These are phyloP conservation scores for Calypte anna DNA, from an alignment of 2,113 vertebrate species.

Conservation along the genomic window DNA sequence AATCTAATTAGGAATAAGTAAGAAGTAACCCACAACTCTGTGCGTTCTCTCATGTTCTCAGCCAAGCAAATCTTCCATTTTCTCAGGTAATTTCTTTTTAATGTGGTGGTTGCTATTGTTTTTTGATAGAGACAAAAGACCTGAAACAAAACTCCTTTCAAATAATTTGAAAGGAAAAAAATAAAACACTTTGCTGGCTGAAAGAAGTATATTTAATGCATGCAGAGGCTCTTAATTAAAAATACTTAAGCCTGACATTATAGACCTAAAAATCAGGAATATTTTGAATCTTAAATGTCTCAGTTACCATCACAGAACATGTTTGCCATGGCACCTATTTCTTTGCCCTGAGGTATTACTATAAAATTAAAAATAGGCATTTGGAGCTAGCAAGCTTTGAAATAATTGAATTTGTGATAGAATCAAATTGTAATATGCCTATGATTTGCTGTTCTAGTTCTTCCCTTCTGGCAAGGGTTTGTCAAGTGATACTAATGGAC, in stretches of 20 bases:
- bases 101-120: slow-evolving; percentile 61
- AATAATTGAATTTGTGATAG: slow-evolving; percentile 45
- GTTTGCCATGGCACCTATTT: not conserved
- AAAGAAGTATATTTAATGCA: slow-evolving; percentile 54
- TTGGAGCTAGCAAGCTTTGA: slow-evolving; percentile 55
- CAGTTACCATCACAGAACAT: slow-evolving; percentile 34
- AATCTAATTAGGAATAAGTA: slow-evolving; percentile 13
- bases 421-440: slow-evolving; percentile 39
- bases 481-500: slow-evolving; percentile 39
- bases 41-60: not conserved
- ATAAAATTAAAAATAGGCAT: slow-evolving; percentile 59
- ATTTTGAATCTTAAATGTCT: slow-evolving; percentile 52
- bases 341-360: slow-evolving; percentile 29
- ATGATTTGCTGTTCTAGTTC: slow-evolving; percentile 39
- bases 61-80: slow-evolving; percentile 60
- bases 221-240: slow-evolving; percentile 70
- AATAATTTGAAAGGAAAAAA: slow-evolving; percentile 8
- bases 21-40: slow-evolving; percentile 24
- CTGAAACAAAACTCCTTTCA: slow-evolving; percentile 49
- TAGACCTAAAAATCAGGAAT: slow-evolving; percentile 12
- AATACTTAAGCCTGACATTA: slow-evolving; percentile 52
- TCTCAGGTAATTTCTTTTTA: slow-evolving; percentile 62
- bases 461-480: slow-evolving; percentile 46
- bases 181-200: slow-evolving; percentile 20
- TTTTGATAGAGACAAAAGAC: slow-evolving; percentile 58